Percentiles rank a stretch among this genome's conserved stretches.
phyloP scores from a whole-genome alignment of 2,113 vertebrate species.

The Clarias batrachus region DNA sequence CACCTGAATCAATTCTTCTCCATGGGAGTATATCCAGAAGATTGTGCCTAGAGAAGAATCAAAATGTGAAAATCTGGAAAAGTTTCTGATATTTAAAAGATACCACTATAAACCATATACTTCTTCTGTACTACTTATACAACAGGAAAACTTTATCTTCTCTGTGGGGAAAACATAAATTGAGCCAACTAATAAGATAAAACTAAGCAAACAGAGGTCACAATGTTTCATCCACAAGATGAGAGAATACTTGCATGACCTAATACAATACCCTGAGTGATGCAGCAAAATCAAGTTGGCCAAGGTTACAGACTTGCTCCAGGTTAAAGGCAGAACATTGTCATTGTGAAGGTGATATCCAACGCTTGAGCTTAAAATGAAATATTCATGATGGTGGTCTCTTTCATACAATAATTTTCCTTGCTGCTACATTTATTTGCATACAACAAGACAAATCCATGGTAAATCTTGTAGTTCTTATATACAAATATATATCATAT shows the following conservation, averaged over 20 bases:
- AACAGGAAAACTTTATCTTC: neutral
- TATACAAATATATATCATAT: neutral
- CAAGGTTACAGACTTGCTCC: slow-evolving; percentile 35
- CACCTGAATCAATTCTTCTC: neutral
- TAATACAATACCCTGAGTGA: slow-evolving; percentile 21
- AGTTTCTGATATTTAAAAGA: neutral
- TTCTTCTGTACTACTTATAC: too few relatives aligned
- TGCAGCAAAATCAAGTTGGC: slow-evolving; percentile 41
- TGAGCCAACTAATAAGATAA: neutral
- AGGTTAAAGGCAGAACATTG: slow-evolving; percentile 49
- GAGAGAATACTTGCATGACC: slow-evolving; percentile 19
- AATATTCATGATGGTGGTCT: neutral
- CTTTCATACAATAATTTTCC: neutral
- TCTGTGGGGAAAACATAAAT: neutral
- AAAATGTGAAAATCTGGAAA: neutral
- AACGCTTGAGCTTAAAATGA: slow-evolving; percentile 3
- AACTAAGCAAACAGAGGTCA: neutral
- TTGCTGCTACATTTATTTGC: neutral
- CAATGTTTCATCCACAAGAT: slow-evolving; percentile 1
- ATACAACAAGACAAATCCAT: neutral
- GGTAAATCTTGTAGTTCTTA: neutral
- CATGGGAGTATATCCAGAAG: neutral
- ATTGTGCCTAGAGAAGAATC: neutral
- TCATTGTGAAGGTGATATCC: slow-evolving; percentile 36
- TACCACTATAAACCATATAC: neutral